Evolutionary conservation across 2,888 invertebrate genomes (phyloP), one percentile per base, ranked within the genome.

Genomic region (Drosophila ustulata): DNA sequence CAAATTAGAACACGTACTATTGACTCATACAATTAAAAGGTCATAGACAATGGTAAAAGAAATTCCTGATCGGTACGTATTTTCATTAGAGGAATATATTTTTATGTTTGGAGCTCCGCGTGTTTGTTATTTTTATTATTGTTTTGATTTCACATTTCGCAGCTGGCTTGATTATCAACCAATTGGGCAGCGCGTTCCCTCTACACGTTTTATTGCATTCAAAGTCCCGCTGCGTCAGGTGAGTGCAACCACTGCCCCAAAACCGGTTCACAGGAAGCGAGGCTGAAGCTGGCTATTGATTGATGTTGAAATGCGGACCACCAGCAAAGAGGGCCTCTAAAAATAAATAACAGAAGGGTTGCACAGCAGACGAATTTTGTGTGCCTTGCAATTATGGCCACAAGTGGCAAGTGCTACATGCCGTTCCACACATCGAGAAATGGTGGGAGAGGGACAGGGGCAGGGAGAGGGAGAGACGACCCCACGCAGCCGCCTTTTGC

Each of bases 181-280:
- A 2, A 85, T 94, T 59, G 94, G 94, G 2, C 75, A 91, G 28
- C 91, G 90, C 6, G 92, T 94, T 32, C 89, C 91, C 3, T 94
- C 93, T 7, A 94, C 94, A 2, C 92, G 93, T 25, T 93, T 95
- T 75, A 92, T 94, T 75, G 93, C 94, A 39, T 94, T 94, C 87
- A 94, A 94, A 87, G 94, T 94, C 64, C 94, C 94, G 13, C 89
- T 94, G 47, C 92, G 45, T n/a, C 39, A 88, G 82, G 92, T 92
- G 90, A 93, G 92, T 93, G 18, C 11, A 23, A 0, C 41, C 46
- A 3, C 30, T 25, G 30, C n/a, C 5, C n/a, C 9, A 11, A 64
- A 89, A 86, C 88, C 72, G 82, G 89, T 81, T 80, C 13, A 7
- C 66, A 75, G 74, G 7, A 32, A 11, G 11, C 13, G 56, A 7